These are phyloP conservation scores for Mastomys natalensis DNA, from an alignment of 2,113 vertebrate species.

Conservation along the genomic window DNA sequence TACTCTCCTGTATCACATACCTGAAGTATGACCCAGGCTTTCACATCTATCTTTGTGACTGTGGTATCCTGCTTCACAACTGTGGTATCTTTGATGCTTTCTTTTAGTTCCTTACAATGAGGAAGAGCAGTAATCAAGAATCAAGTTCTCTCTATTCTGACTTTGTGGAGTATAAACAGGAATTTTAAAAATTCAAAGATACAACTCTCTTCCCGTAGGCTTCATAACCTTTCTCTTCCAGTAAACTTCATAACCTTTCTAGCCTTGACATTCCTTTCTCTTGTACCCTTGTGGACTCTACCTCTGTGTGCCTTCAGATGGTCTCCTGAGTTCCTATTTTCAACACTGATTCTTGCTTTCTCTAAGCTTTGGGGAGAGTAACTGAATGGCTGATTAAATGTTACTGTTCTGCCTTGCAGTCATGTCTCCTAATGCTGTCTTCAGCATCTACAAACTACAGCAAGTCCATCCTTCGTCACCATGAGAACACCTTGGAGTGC, in stretches of 20 bases:
- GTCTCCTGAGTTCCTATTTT: background rate
- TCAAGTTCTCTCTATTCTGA: background rate
- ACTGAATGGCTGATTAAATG: constrained; percentile 32
- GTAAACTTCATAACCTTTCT: background rate
- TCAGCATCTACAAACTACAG: constrained; percentile 2
- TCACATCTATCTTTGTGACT: background rate
- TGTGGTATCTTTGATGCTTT: background rate
- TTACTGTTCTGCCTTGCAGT: constrained; percentile 2
- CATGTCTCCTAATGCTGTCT: background rate
- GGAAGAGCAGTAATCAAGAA: background rate
- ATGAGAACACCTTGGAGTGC: background rate
- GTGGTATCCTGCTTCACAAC: background rate
- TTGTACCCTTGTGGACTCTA: background rate
- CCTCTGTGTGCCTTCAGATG: background rate
- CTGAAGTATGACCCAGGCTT: background rate
- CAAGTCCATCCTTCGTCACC: background rate
- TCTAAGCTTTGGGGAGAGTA: background rate
- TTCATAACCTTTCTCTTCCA: background rate
- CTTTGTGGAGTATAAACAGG: background rate
- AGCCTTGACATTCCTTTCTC: background rate
- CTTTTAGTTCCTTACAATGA: background rate
- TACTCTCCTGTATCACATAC: background rate
- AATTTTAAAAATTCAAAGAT: background rate
- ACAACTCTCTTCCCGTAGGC: background rate
- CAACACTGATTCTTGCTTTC: constrained; percentile 18